Conservation (phyloP, 1,140 invertebrate species). For the Harlomillsia oculata region DNA sequence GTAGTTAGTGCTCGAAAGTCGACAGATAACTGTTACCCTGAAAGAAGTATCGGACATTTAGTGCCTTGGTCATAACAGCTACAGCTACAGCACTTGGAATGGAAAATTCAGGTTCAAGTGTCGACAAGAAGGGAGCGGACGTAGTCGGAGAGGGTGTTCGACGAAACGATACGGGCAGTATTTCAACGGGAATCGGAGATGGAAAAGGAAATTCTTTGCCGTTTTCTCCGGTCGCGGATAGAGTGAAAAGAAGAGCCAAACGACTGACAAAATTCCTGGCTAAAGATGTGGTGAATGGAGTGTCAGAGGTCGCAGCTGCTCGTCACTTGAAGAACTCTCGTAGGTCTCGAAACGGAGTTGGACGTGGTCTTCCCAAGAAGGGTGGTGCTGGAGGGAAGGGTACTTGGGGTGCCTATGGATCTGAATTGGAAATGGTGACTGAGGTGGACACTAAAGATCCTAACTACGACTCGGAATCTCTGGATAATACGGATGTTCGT, state of each 20-base stretch:
- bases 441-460: conserved; percentile 71
- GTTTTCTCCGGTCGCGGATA: conserved; percentile 33
- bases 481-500: conserved; percentile 60
- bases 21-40: too few relatives aligned
- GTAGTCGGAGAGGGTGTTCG: too few relatives aligned
- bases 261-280: conserved; percentile 47
- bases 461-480: conserved; percentile 77
- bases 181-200: not conserved
- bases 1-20: too few relatives aligned
- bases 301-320: conserved; percentile 43
- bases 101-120: too few relatives aligned
- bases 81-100: too few relatives aligned
- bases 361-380: conserved; percentile 72
- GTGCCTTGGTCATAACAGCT: too few relatives aligned
- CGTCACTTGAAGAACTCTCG: conserved; percentile 71
- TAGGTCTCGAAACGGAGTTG: conserved; percentile 63
- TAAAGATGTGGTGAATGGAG: conserved; percentile 41
- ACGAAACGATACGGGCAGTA: too few relatives aligned
- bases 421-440: conserved; percentile 63
- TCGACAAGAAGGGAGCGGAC: too few relatives aligned
- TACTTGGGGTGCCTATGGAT: conserved; percentile 77
- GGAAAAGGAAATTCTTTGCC: too few relatives aligned
- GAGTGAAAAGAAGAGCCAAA: conserved; percentile 48
- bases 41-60: too few relatives aligned
- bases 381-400: conserved; percentile 87